Evolutionary conservation across 2,113 vertebrate species (phyloP).

Genomic region (Triplophysa siluroides): DNA sequence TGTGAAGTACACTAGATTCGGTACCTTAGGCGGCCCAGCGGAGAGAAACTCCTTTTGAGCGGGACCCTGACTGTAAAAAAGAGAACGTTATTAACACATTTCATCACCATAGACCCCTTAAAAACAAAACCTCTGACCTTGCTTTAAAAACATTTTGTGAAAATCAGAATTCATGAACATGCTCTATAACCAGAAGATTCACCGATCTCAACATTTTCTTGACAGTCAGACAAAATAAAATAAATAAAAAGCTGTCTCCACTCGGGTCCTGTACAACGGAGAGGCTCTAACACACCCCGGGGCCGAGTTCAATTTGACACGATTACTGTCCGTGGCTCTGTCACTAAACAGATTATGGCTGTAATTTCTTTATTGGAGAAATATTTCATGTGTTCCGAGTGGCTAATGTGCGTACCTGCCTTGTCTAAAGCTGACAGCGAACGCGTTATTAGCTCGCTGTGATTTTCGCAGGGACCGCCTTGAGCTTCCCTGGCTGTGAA

Average conservation of each 20-base stretch:
- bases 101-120: background rate
- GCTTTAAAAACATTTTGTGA: background rate
- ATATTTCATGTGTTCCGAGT: slow-evolving; percentile 78
- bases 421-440: slow-evolving; percentile 73
- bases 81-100: slow-evolving; percentile 23
- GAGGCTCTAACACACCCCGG: slow-evolving; percentile 60
- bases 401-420: slow-evolving; percentile 55
- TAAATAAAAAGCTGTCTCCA: slow-evolving; percentile 9
- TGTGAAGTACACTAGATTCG: slow-evolving; percentile 56
- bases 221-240: background rate
- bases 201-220: background rate
- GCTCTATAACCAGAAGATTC: background rate
- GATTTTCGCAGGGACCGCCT: slow-evolving; percentile 81
- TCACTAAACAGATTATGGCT: slow-evolving; percentile 66
- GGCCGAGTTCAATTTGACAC: slow-evolving; percentile 81
- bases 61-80: slow-evolving; percentile 42
- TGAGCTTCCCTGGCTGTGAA: slow-evolving; percentile 77
- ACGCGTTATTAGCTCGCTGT: slow-evolving; percentile 79
- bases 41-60: slow-evolving; percentile 75
- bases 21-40: slow-evolving; percentile 82
- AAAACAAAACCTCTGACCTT: background rate
- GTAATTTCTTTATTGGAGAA: slow-evolving; percentile 82
- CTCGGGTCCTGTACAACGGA: slow-evolving; percentile 14
- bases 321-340: slow-evolving; percentile 76
- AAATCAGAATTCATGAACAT: background rate